phyloP scores from a whole-genome alignment of 2,113 vertebrate genomes.

The Nettapus auritus region DNA sequence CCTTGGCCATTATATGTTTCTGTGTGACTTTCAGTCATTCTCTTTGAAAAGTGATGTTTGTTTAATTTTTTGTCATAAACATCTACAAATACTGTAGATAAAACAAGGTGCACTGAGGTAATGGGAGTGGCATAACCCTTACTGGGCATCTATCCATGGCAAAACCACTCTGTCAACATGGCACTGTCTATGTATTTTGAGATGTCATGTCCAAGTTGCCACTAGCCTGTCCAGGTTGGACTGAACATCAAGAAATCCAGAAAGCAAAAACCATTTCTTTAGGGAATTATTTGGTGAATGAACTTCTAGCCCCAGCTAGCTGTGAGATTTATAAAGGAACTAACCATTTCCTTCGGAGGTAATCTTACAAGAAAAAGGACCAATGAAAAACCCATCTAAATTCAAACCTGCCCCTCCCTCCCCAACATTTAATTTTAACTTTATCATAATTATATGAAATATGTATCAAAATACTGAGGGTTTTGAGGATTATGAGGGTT shows the following conservation, averaged over 20 bases:
- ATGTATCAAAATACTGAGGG: not conserved
- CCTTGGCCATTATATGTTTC: no score
- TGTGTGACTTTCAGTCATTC: not conserved
- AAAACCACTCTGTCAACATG: not conserved
- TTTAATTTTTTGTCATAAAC: not conserved
- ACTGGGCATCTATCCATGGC: not conserved
- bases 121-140: not conserved
- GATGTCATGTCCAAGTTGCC: not conserved
- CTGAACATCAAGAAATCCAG: not conserved
- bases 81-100: not conserved
- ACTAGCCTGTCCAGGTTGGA: not conserved
- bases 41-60: constrained; percentile 41
- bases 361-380: not conserved
- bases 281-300: not conserved
- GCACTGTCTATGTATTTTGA: not conserved
- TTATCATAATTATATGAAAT: not conserved
- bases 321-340: not conserved
- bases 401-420: not conserved
- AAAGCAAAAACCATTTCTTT: not conserved
- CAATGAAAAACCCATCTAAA: not conserved
- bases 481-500: not conserved
- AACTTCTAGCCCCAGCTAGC: not conserved
- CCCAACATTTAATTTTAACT: not conserved
- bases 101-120: not conserved
- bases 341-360: not conserved